phyloP scores from a whole-genome alignment of 2,113 vertebrate species.

The Seriola rivoliana region DNA sequence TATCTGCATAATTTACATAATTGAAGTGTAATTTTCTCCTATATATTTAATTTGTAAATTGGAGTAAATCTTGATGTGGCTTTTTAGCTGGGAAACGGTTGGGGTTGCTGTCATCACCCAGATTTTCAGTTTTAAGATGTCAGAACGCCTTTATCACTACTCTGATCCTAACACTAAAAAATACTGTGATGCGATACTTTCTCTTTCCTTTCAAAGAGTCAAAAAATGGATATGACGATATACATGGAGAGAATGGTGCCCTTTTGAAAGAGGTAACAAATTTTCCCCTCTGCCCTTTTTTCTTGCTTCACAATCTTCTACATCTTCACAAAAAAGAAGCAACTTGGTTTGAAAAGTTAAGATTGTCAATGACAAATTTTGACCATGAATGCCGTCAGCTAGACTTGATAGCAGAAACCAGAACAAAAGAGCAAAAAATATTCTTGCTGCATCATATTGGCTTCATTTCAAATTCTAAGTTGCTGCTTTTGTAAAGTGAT shows the following conservation, averaged over 20 bases:
- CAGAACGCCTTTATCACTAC: neutral
- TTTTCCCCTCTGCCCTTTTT: neutral
- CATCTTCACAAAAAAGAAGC: neutral
- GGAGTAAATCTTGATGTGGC: neutral
- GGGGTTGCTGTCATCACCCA: neutral
- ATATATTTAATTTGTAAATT: neutral
- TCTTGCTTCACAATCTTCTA: neutral
- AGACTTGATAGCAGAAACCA: neutral
- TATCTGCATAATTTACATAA: neutral
- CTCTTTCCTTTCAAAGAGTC: conserved; percentile 29
- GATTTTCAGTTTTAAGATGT: neutral
- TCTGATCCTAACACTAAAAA: neutral
- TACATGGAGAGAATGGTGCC: neutral
- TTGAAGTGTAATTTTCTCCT: neutral
- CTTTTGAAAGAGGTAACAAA: conserved; percentile 43
- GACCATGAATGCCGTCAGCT: neutral
- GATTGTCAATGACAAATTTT: neutral
- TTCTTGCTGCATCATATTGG: neutral
- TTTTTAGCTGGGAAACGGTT: neutral
- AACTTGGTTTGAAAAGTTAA: neutral
- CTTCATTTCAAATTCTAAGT: neutral
- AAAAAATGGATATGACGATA: neutral
- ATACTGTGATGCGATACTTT: neutral
- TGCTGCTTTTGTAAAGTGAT: neutral
- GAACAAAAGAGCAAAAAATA: neutral